phyloP scores from a whole-genome alignment of 2,797 vertebrate species.

The Thamnophis elegans region DNA sequence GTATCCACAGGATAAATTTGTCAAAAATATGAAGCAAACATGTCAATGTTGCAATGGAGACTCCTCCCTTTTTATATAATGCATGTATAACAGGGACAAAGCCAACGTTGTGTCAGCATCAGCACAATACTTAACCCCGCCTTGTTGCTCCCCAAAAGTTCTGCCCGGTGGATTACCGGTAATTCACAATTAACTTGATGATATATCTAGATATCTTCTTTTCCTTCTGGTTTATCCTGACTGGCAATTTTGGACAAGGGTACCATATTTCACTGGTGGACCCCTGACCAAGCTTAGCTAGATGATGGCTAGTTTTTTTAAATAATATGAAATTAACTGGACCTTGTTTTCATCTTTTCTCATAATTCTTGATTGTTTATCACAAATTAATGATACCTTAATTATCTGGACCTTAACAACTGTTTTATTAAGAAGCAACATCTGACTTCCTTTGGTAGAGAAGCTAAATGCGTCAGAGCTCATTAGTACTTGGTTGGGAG shows the following conservation, averaged over 20 bases:
- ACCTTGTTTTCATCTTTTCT: neutral
- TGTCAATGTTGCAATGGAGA: neutral
- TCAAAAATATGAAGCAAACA: neutral
- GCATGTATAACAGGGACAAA: neutral
- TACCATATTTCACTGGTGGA: neutral
- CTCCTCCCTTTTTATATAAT: neutral
- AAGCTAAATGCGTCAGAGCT: neutral
- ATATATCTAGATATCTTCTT: neutral
- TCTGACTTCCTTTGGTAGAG: neutral
- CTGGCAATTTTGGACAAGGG: neutral
- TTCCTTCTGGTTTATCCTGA: neutral
- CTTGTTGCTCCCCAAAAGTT: neutral
- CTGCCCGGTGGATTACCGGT: neutral
- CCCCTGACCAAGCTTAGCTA: neutral
- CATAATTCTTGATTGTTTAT: neutral
- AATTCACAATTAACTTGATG: neutral
- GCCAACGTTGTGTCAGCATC: neutral
- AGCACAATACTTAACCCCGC: neutral
- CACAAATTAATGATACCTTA: neutral
- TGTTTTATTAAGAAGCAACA: neutral
- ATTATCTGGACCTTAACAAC: neutral
- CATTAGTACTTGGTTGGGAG: neutral
- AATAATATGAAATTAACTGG: neutral
- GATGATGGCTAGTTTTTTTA: neutral
- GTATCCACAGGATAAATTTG: neutral